Evolutionary conservation across 2,113 vertebrate genomes (phyloP), one percentile per base, ranked within the genome.

Genomic region (Erinaceus europaeus): DNA sequence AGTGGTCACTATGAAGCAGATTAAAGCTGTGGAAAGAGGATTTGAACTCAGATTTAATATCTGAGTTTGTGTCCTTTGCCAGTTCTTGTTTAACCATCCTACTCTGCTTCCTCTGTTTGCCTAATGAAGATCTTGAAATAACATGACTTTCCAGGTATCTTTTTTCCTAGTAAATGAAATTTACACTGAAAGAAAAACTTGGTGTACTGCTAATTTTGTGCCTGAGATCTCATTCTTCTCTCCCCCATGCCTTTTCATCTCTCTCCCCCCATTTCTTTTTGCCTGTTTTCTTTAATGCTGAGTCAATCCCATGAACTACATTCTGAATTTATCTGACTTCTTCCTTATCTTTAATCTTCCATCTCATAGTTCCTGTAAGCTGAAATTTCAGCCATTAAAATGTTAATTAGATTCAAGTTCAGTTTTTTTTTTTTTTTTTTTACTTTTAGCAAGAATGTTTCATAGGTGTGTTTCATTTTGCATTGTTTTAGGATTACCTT

Each of bases 121-220:
- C 32, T 53, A 55, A 25, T 36, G 15, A 78, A 61, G 57, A 14
- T 85, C 44, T 84, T 67, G 27, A 89, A 67, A 36, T 23, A n/a
- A 21, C n/a, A 48, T 61, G 13, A 50, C 48, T 29, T 38, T 76
- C 59, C 84, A 61, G 55, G 6, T 29, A 50, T 12, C 13, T 34
- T 73, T 71, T 32, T 84, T 67, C 65, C 53, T 84, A 25, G 29
- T 75, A 65, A 73, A 48, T 78, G 17, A 83, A 12, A 79, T 89
- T 57, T 48, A 73, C 14, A 50, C 3, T 15, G 13, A 50, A 50
- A 50, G 20, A 12, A 50, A 15, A 50, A 15, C 48, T 50, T 50
- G 20, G 50, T 84, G 6, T 21, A 75, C 0, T 61, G 5, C 76
- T 9, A 59, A 73, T n/a, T 67, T 46, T 73, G 29, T 34, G 29